Conservation (phyloP, 37 sponge, comb jelly and placozoan species). For the Corticium candelabrum region DNA sequence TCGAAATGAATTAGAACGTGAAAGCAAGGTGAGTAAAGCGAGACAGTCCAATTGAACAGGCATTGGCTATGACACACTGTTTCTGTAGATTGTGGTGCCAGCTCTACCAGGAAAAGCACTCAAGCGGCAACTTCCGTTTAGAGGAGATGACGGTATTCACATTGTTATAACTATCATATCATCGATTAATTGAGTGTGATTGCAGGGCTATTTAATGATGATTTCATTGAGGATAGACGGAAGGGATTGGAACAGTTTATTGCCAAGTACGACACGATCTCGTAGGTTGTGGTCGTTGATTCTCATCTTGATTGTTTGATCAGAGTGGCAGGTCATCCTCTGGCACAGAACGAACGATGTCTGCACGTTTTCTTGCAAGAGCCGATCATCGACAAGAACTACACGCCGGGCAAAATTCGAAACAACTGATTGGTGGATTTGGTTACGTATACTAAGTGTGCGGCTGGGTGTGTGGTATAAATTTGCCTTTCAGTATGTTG, state of each 20-base stretch:
- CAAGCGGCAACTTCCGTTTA: slow-evolving; percentile 84
- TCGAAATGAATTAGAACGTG: slow-evolving; percentile 86
- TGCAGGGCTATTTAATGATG: slow-evolving; percentile 77
- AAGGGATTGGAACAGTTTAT: slow-evolving; percentile 84
- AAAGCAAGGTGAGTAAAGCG: slow-evolving; percentile 89
- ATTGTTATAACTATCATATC: neutral
- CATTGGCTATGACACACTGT: too few relatives aligned
- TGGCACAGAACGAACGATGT: slow-evolving; percentile 95
- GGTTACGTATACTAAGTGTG: too few relatives aligned
- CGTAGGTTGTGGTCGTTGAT: neutral
- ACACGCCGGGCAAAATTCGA: slow-evolving; percentile 87
- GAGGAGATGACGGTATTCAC: slow-evolving; percentile 85
- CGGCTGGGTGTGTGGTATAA: too few relatives aligned
- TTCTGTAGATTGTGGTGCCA: slow-evolving; percentile 85
- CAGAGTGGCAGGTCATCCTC: slow-evolving; percentile 93
- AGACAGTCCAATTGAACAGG: too few relatives aligned
- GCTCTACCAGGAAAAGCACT: slow-evolving; percentile 95
- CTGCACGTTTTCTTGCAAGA: slow-evolving; percentile 98
- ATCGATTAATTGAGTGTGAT: neutral
- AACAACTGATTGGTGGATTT: slow-evolving; percentile 7
- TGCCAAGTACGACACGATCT: slow-evolving; percentile 65
- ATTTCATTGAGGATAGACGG: slow-evolving; percentile 88
- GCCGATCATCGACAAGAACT: slow-evolving; percentile 79
- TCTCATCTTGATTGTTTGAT: neutral
- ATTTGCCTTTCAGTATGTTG: too few relatives aligned